phyloP scores from a whole-genome alignment of 2,113 vertebrate genomes.

The Pituophis catenifer region DNA sequence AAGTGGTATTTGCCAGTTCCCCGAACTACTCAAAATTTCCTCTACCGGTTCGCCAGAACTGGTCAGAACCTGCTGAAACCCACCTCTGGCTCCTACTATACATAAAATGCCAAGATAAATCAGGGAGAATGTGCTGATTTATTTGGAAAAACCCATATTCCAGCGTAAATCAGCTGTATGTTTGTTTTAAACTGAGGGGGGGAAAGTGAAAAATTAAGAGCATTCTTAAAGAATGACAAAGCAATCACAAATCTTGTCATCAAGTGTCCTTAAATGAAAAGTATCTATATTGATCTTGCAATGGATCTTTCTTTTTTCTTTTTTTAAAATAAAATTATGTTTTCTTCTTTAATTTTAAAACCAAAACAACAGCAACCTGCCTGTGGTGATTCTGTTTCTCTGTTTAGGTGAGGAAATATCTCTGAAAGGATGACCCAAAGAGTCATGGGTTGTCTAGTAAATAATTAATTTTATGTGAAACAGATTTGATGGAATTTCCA shows the following conservation, averaged over 20 bases:
- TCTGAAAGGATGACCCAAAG: not conserved
- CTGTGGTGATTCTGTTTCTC: not conserved
- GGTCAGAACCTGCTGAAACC: too few relatives aligned
- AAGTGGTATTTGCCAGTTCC: too few relatives aligned
- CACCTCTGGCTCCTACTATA: too few relatives aligned
- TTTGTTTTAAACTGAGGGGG: too few relatives aligned
- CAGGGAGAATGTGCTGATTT: too few relatives aligned
- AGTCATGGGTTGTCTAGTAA: not conserved
- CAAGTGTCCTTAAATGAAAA: not conserved
- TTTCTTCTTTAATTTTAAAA: not conserved
- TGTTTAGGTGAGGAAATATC: not conserved
- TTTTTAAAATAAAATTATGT: not conserved
- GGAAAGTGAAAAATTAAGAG: too few relatives aligned
- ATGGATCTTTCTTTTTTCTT: not conserved
- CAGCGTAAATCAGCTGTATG: too few relatives aligned
- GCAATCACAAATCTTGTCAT: not conserved
- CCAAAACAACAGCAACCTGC: not conserved
- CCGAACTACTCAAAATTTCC: too few relatives aligned
- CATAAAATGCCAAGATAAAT: too few relatives aligned
- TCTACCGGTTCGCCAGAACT: too few relatives aligned
- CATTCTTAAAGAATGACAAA: not conserved
- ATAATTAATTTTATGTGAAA: not conserved
- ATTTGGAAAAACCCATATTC: too few relatives aligned
- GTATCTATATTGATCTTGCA: not conserved
- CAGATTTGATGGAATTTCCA: not conserved